Evolutionary conservation across 2,113 vertebrate species (phyloP).

Genomic region (Lonchura striata): DNA sequence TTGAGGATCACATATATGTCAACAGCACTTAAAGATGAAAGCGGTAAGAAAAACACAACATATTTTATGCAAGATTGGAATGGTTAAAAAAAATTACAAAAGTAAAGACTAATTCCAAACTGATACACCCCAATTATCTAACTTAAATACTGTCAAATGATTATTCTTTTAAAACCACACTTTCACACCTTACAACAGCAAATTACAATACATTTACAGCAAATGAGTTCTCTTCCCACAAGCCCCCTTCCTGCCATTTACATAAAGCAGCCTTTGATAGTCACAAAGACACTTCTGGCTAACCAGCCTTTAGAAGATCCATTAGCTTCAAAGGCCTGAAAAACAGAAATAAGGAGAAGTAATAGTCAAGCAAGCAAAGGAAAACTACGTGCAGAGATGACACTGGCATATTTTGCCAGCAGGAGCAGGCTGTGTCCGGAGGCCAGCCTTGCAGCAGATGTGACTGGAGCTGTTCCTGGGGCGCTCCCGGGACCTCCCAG

Average conservation of each 20-base stretch:
- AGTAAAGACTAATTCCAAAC: background rate
- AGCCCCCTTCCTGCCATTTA: slow-evolving; percentile 45
- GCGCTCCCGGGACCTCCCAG: background rate
- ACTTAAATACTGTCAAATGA: slow-evolving; percentile 62
- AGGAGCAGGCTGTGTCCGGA: background rate
- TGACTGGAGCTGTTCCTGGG: accelerated
- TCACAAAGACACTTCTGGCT: slow-evolving; percentile 46
- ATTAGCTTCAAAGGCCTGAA: slow-evolving; percentile 66
- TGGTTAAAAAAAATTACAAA: background rate
- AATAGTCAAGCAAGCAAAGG: background rate
- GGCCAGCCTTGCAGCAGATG: background rate
- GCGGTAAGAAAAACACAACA: background rate
- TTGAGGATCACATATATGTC: background rate
- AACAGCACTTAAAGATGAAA: slow-evolving; percentile 27
- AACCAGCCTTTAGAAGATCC: slow-evolving; percentile 50
- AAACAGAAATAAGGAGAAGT: slow-evolving; percentile 45
- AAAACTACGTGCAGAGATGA: background rate
- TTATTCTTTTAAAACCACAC: slow-evolving; percentile 67
- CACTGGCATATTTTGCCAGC: background rate
- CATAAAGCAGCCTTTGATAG: slow-evolving; percentile 50
- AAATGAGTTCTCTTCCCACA: slow-evolving; percentile 32
- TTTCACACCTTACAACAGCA: slow-evolving; percentile 63
- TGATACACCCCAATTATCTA: slow-evolving; percentile 63
- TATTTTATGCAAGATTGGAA: background rate
- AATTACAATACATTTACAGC: slow-evolving; percentile 58